phyloP scores from a whole-genome alignment of 2,797 vertebrate species.

The Neomorphus geoffroyi region DNA sequence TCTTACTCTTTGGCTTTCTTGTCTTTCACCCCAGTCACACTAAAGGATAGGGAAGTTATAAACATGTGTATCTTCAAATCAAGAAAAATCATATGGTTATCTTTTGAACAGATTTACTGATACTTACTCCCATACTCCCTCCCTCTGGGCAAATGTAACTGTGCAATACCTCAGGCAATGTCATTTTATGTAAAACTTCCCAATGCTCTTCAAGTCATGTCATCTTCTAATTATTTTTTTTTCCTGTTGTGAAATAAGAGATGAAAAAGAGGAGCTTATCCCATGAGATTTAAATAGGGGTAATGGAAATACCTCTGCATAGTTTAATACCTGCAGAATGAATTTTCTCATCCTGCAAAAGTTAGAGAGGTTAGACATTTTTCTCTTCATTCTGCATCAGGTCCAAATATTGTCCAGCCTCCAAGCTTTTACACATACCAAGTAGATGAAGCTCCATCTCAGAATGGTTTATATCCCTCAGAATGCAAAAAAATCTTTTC shows the following conservation, averaged over 20 bases:
- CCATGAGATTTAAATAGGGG: constrained; percentile 49
- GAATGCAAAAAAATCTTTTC: background rate
- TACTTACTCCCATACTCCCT: constrained; percentile 47
- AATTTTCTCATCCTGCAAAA: constrained; percentile 53
- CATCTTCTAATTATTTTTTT: constrained; percentile 63
- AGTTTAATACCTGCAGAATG: constrained; percentile 22
- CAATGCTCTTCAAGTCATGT: constrained; percentile 55
- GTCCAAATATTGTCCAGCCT: background rate
- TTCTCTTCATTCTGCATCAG: background rate
- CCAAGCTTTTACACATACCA: background rate
- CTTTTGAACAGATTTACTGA: constrained; percentile 52
- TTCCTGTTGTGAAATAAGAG: constrained; percentile 65
- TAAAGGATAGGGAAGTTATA: constrained; percentile 27
- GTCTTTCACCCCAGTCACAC: constrained; percentile 4
- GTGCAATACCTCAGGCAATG: constrained; percentile 52
- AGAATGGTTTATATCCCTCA: background rate
- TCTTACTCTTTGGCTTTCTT: constrained; percentile 10
- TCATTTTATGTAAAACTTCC: constrained; percentile 62
- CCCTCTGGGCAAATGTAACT: constrained; percentile 54
- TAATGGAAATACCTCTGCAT: constrained; percentile 51
- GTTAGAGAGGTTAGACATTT: background rate
- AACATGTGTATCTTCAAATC: constrained; percentile 46
- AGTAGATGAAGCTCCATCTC: background rate
- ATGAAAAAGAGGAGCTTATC: constrained; percentile 63
- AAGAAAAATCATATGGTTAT: constrained; percentile 47